A percentile compares a stretch with the other conserved stretches of the same genome.
Evolutionary conservation across 2,797 vertebrate genomes (phyloP).

Genomic region (Chromis chromis): DNA sequence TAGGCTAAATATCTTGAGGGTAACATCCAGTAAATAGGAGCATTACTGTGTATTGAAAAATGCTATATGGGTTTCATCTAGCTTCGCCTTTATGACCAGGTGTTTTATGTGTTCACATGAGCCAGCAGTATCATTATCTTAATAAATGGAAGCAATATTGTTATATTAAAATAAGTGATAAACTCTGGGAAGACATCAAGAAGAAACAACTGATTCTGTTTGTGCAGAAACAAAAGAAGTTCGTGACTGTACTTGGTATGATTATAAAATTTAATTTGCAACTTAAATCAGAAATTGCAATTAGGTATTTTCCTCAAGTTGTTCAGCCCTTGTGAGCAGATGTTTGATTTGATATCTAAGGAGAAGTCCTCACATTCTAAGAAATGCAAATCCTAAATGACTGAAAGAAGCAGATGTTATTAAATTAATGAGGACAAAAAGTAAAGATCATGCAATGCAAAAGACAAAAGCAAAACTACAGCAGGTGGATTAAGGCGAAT

Average conservation of each 20-base stretch:
- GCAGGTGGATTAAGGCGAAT: slow-evolving; percentile 25
- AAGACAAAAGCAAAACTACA: slow-evolving; percentile 35
- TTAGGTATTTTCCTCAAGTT: too few species aligned
- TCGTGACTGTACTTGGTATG: not conserved
- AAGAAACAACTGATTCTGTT: not conserved
- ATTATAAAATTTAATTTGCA: too few species aligned
- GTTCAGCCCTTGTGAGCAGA: not conserved
- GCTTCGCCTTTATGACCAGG: too few species aligned
- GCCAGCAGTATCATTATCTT: too few species aligned
- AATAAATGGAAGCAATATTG: too few species aligned
- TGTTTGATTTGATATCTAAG: not conserved
- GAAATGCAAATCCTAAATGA: slow-evolving; percentile 23
- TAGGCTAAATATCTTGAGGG: not conserved
- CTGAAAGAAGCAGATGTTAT: slow-evolving; percentile 40
- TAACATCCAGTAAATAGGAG: too few species aligned
- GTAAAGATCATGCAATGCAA: slow-evolving; percentile 76
- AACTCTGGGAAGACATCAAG: too few species aligned
- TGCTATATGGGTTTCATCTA: too few species aligned
- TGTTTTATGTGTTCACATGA: too few species aligned
- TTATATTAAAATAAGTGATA: too few species aligned
- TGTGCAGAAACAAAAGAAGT: not conserved
- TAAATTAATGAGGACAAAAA: slow-evolving; percentile 28
- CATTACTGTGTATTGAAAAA: too few species aligned
- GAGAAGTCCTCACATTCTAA: slow-evolving; percentile 5
- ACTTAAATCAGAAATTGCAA: too few species aligned